phyloP scores from a whole-genome alignment of 2,797 vertebrate species.

The Sebastes hubbsi region DNA sequence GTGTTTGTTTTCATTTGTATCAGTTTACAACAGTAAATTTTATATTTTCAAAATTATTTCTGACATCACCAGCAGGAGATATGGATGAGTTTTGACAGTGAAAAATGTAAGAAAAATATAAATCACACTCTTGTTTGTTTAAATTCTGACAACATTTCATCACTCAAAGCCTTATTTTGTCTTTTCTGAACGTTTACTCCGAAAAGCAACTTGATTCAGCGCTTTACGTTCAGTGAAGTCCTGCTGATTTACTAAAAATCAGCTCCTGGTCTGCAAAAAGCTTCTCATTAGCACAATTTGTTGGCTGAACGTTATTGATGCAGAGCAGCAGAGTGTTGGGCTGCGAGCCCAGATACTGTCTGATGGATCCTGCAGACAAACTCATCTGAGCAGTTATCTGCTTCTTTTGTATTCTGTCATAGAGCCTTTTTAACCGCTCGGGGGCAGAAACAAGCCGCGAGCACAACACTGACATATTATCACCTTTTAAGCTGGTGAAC shows the following conservation, averaged over 20 bases:
- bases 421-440: not conserved
- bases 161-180: not conserved
- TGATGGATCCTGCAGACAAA: conserved; percentile 1
- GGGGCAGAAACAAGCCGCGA: not conserved
- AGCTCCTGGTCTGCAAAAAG: not conserved
- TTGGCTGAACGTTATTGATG: conserved; percentile 12
- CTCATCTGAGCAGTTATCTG: not conserved
- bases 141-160: not conserved
- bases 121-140: not conserved
- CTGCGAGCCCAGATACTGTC: not conserved
- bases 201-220: not conserved
- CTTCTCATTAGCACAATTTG: not conserved
- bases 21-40: not conserved
- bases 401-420: not conserved
- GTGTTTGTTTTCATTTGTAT: not conserved
- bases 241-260: not conserved
- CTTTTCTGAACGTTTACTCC: not conserved
- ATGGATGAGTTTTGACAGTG: not conserved
- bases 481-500: not conserved
- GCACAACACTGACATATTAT: not conserved
- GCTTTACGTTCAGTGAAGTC: not conserved
- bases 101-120: not conserved
- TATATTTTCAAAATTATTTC: not conserved
- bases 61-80: not conserved
- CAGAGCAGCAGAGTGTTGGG: not conserved